Conservation (phyloP, 2,113 vertebrate species). For the Todiramphus saurophagus region DNA sequence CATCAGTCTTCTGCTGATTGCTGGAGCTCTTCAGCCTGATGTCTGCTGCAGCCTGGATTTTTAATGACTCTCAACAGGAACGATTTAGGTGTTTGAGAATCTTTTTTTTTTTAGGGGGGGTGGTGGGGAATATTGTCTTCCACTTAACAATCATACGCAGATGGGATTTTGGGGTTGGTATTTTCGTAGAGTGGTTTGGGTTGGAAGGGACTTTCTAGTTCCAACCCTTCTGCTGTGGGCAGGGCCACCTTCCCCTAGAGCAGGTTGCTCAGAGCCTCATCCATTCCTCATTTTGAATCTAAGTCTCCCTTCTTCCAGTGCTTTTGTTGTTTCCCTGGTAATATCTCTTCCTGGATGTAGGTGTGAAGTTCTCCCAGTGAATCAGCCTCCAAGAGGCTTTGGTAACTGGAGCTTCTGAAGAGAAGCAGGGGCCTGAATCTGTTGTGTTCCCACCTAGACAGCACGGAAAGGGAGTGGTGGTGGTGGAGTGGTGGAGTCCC, state of each 20-base stretch:
- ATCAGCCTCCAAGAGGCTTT: accelerated
- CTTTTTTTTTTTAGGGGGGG: accelerated
- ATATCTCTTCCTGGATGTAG: not conserved
- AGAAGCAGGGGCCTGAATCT: not conserved
- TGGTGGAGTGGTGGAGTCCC: too few species aligned
- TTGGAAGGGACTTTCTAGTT: too few species aligned
- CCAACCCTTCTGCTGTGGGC: too few species aligned
- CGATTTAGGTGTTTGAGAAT: not conserved
- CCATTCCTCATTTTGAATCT: too few species aligned
- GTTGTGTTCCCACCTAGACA: not conserved
- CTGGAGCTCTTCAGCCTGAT: not conserved
- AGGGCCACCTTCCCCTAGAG: too few species aligned
- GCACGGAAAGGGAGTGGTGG: not conserved
- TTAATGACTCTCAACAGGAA: not conserved
- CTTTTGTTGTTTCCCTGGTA: not conserved
- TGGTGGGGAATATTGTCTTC: not conserved
- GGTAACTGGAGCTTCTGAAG: not conserved
- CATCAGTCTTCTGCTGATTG: not conserved
- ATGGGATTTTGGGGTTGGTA: not conserved
- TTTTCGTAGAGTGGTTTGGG: too few species aligned
- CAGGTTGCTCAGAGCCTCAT: too few species aligned
- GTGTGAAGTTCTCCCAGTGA: not conserved
- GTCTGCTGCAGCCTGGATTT: not conserved
- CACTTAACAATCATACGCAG: not conserved
- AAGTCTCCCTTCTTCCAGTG: too few species aligned